Percentiles rank a stretch among this genome's conserved stretches.
Conservation (phyloP, 2,797 vertebrate species). For the Smutsia temminckii region DNA sequence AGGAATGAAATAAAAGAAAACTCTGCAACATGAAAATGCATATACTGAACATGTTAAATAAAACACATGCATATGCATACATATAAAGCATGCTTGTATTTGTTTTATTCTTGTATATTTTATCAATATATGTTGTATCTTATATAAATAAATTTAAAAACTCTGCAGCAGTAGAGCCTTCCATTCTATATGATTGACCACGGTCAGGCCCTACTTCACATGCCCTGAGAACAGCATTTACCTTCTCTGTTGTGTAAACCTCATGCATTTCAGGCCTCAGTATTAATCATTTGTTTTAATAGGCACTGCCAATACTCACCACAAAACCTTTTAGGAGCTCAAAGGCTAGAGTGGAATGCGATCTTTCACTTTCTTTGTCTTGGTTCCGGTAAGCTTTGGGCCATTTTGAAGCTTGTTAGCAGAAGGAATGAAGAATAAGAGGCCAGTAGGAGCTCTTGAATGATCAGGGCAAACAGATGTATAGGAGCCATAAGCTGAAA, state of each 20-base stretch:
- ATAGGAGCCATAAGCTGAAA: constrained; percentile 47
- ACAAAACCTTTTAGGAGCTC: constrained; percentile 40
- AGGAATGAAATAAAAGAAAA: not conserved
- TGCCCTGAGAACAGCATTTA: not conserved
- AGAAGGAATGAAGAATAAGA: constrained; percentile 15
- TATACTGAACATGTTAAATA: not conserved
- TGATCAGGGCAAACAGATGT: constrained; percentile 16
- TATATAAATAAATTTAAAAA: not conserved
- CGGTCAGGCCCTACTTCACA: not conserved
- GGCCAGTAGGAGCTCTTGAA: constrained; percentile 19
- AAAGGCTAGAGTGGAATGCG: not conserved
- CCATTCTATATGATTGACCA: not conserved
- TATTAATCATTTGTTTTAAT: constrained; percentile 42
- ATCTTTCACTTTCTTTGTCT: constrained; percentile 46
- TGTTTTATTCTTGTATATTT: not conserved
- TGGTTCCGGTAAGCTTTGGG: constrained; percentile 6
- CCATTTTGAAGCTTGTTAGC: constrained; percentile 45
- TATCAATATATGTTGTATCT: not conserved
- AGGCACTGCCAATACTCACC: not conserved
- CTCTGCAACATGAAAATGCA: not conserved
- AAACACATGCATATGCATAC: not conserved
- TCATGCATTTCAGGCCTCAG: not conserved
- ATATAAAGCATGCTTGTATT: not conserved
- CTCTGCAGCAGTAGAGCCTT: not conserved
- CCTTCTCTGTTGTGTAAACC: not conserved